Percentiles rank a stretch among this genome's conserved stretches.
Evolutionary conservation across 1,140 invertebrate genomes (phyloP).

Genomic region (Drosophila guanche): DNA sequence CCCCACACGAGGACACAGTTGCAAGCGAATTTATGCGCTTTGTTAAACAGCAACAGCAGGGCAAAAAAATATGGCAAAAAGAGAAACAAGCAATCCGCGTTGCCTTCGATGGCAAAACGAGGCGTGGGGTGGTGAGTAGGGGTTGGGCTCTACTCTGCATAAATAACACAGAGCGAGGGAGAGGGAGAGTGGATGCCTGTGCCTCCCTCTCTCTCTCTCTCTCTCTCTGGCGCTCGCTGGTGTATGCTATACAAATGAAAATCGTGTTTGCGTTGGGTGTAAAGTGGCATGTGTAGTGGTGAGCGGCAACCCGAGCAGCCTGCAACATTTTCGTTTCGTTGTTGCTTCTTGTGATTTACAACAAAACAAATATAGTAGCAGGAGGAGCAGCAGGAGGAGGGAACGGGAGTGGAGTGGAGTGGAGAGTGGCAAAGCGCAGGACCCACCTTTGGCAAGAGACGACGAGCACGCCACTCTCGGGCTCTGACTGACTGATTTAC

Average conservation of each 20-base stretch:
- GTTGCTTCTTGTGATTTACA: conserved; percentile 77
- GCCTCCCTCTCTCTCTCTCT: neutral
- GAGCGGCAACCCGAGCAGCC: conserved; percentile 19
- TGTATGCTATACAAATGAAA: conserved; percentile 75
- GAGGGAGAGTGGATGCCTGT: neutral
- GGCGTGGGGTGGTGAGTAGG: conserved; percentile 8
- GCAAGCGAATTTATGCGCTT: conserved; percentile 82
- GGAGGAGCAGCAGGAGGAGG: conserved; percentile 7
- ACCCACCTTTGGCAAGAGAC: conserved; percentile 45
- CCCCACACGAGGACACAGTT: conserved; percentile 70
- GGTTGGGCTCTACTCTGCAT: conserved; percentile 68
- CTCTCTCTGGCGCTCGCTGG: conserved; percentile 5
- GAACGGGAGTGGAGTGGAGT: neutral
- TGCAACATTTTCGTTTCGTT: conserved; percentile 71
- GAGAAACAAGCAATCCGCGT: conserved; percentile 69
- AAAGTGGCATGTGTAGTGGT: conserved; percentile 78
- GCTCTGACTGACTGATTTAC: conserved; percentile 74
- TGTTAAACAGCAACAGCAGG: conserved; percentile 78
- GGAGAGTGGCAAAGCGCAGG: neutral
- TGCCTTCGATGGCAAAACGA: conserved; percentile 40
- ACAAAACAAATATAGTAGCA: conserved; percentile 79
- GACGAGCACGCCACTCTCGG: conserved; percentile 13
- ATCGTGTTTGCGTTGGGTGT: conserved; percentile 78
- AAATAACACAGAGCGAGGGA: conserved; percentile 54
- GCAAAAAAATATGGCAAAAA: conserved; percentile 64